Conservation (phyloP, 2,113 vertebrate species). For the Machaerirhynchus nigripectus region DNA sequence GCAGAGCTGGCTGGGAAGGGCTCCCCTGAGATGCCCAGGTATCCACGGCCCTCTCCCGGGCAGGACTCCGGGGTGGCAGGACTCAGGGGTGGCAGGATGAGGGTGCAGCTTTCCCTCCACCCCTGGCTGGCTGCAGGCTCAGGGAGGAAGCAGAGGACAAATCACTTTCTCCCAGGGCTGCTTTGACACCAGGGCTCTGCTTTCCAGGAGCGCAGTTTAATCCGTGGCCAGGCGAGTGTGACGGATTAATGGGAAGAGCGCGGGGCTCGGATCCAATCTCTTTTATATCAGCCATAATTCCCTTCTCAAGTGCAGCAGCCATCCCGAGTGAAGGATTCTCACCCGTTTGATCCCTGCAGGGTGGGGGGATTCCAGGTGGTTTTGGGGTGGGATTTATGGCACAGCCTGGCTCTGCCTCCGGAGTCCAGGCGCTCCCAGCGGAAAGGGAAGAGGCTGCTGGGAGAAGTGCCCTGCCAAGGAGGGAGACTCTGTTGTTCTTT, state of each 20-base stretch:
- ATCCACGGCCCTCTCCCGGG: background rate
- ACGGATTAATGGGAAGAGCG: background rate
- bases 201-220: conserved; percentile 20
- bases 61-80: background rate
- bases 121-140: background rate
- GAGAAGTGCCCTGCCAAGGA: background rate
- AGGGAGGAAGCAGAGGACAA: background rate
- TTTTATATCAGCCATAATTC: background rate
- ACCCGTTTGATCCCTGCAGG: background rate
- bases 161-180: background rate
- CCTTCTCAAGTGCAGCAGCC: background rate
- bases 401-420: background rate
- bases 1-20: background rate
- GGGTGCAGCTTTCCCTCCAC: background rate
- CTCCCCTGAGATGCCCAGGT: background rate
- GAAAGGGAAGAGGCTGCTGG: background rate
- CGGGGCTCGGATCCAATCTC: background rate
- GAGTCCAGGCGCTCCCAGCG: background rate
- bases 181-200: background rate
- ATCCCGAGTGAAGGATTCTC: background rate
- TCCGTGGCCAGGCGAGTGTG: background rate
- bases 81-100: background rate
- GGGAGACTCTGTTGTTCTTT: background rate
- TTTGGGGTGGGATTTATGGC: background rate
- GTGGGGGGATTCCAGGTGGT: background rate